Percentiles rank a stretch among this genome's conserved stretches.
Conservation (phyloP, 2,888 invertebrate genomes). For the Gastrophysa polygoni region DNA sequence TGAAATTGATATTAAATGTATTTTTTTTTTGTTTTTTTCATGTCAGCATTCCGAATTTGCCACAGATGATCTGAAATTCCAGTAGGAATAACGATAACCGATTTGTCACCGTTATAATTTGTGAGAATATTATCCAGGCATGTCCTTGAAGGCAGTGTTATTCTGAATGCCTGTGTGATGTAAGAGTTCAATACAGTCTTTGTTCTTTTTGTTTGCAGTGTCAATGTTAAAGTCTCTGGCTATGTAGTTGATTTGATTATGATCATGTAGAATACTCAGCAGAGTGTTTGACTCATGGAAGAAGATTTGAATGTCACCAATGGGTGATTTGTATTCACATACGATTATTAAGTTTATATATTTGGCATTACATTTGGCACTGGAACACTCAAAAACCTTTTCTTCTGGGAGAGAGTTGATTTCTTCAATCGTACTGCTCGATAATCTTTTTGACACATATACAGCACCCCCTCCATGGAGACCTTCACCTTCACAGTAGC, state of each 20-base stretch:
- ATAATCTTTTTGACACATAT: not conserved
- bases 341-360: not conserved
- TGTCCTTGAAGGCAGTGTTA: not conserved
- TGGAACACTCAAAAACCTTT: slow-evolving; percentile 4
- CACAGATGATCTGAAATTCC: slow-evolving; percentile 6
- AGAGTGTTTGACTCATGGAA: not conserved
- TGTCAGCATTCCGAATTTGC: not conserved
- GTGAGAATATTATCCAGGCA: slow-evolving; percentile 4
- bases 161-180: slow-evolving; percentile 1
- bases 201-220: not conserved
- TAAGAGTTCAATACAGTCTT: not conserved
- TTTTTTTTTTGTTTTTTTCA: not conserved
- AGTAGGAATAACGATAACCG: not conserved
- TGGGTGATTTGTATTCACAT: not conserved
- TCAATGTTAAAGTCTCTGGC: not conserved
- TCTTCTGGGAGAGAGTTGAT: slow-evolving; percentile 3
- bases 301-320: not conserved
- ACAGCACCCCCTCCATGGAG: not conserved
- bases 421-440: not conserved
- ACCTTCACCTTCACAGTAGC: not conserved
- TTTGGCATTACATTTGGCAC: not conserved
- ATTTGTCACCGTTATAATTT: slow-evolving; percentile 1
- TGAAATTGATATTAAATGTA: not conserved
- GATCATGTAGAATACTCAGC: not conserved
- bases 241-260: not conserved